These are phyloP conservation scores for Melanargia galathea DNA, from an alignment of 2,888 invertebrate species.

Conservation along the genomic window DNA sequence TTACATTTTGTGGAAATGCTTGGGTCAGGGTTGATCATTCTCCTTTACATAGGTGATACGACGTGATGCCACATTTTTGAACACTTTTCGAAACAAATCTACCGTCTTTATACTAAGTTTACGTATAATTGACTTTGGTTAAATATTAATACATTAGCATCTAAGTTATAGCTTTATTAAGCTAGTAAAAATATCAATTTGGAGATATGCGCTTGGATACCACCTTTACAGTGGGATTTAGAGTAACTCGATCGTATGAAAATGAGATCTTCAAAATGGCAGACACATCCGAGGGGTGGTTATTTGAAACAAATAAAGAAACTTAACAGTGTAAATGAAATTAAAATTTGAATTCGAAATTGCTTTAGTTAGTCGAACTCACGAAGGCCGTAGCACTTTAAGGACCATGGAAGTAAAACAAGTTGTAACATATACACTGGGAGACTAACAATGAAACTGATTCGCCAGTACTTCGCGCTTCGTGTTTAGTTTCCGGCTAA, in stretches of 20 bases:
- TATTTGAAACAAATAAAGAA: neutral
- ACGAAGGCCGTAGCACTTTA: neutral
- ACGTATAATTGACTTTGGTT: neutral
- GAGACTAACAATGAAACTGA: constrained; percentile 47
- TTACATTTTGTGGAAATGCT: too few species aligned
- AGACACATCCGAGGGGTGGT: neutral
- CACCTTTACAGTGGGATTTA: neutral
- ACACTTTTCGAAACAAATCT: constrained; percentile 1
- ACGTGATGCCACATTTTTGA: neutral
- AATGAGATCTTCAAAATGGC: neutral
- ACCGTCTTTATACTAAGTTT: neutral
- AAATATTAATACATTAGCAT: constrained; percentile 2
- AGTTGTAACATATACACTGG: constrained; percentile 45
- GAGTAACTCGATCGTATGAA: too few species aligned
- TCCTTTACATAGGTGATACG: neutral
- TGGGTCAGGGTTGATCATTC: too few species aligned
- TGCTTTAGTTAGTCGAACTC: neutral
- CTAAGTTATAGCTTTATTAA: neutral
- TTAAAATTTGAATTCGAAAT: neutral
- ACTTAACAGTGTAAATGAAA: neutral
- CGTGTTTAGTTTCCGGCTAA: constrained; percentile 27
- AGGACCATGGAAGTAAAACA: constrained; percentile 12
- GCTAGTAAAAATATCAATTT: neutral
- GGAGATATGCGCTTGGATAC: neutral
- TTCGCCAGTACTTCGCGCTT: constrained; percentile 36